Percentiles rank a stretch among this genome's conserved stretches.
These are phyloP conservation scores for Spisula subtruncata DNA, from an alignment of 2,888 invertebrate species.

Conservation along the genomic window DNA sequence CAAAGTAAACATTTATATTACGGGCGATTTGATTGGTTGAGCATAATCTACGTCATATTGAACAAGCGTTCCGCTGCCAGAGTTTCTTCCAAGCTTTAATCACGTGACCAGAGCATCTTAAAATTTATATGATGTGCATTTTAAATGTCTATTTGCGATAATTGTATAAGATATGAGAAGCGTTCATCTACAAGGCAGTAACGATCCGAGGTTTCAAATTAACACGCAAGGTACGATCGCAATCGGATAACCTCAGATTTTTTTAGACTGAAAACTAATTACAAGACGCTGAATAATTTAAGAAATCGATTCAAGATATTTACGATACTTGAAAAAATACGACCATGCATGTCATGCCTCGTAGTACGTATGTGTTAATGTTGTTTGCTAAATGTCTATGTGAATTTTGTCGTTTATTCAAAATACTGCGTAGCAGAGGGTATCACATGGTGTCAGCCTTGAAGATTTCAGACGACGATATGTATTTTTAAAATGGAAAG, in stretches of 20 bases:
- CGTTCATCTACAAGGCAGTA: background rate
- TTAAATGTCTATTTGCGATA: background rate
- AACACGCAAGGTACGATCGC: background rate
- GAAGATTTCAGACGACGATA: no score
- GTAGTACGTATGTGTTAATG: background rate
- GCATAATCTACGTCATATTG: no score
- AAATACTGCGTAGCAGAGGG: background rate
- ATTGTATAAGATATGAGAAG: background rate
- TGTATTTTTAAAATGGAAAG: no score
- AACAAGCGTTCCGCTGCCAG: no score
- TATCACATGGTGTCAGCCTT: background rate
- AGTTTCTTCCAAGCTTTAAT: no score
- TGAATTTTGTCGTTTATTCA: background rate
- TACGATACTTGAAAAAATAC: background rate
- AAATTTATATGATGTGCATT: background rate
- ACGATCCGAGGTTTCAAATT: background rate
- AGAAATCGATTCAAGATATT: background rate
- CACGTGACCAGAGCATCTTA: no score
- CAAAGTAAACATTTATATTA: no score
- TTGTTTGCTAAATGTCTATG: background rate
- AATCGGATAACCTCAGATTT: background rate
- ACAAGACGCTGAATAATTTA: constrained; percentile 19
- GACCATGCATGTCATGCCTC: background rate
- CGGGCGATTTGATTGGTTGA: no score
- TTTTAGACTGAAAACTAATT: constrained; percentile 17